phyloP scores from a whole-genome alignment of 2,888 invertebrate species.

The Melipona bicolor region DNA sequence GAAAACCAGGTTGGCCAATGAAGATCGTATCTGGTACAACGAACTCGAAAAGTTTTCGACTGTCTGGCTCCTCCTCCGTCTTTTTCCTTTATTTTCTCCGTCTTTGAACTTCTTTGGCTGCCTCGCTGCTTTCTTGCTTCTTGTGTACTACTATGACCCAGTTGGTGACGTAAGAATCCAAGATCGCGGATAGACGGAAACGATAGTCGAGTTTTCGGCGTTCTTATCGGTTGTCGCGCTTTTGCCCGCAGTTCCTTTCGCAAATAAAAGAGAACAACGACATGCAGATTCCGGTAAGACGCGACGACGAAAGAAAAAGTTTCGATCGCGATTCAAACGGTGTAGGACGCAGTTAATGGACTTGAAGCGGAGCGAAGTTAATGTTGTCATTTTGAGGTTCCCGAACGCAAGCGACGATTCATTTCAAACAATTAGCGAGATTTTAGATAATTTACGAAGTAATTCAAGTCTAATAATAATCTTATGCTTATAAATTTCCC shows the following conservation, averaged over 20 bases:
- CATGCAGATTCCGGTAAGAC: neutral
- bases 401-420: too few species aligned
- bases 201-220: neutral
- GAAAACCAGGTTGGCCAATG: constrained; percentile 1
- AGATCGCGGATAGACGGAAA: neutral
- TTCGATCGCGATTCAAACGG: neutral
- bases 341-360: too few species aligned
- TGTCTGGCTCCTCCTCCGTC: neutral
- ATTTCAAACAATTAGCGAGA: too few species aligned
- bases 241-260: neutral
- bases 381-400: too few species aligned
- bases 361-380: too few species aligned
- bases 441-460: too few species aligned
- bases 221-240: neutral
- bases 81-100: neutral
- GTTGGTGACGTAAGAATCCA: neutral
- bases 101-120: neutral
- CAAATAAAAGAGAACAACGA: neutral
- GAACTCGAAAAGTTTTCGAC: neutral
- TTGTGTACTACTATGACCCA: neutral
- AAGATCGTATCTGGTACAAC: neutral
- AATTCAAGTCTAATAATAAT: too few species aligned
- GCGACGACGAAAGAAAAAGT: neutral
- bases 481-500: too few species aligned
- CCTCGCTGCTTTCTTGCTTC: neutral